These are phyloP conservation scores for Kuschelorhynchus macadamiae DNA, from an alignment of 2,888 invertebrate species.

Conservation along the genomic window DNA sequence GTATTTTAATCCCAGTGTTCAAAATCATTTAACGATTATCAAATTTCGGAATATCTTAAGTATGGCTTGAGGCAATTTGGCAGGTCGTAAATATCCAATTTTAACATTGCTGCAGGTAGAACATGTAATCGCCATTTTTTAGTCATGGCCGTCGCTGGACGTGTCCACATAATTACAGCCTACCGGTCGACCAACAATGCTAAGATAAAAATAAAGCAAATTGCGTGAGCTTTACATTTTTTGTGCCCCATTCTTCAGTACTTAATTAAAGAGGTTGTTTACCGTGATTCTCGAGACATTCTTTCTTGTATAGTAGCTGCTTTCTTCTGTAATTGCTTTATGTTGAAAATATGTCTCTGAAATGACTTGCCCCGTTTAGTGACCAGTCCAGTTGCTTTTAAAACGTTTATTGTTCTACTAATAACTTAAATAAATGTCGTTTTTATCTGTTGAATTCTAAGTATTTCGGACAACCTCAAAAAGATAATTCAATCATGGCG, in stretches of 20 bases:
- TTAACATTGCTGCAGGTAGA: constrained; percentile 30
- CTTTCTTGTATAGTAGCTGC: no score
- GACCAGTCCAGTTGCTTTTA: no score
- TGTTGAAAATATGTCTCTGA: no score
- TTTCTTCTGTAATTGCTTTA: no score
- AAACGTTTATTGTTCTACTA: no score
- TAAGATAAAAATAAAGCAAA: constrained; percentile 31
- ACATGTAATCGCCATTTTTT: constrained; percentile 33
- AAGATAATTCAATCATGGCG: no score
- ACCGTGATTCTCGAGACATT: neutral
- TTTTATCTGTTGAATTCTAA: no score
- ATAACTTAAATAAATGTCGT: no score
- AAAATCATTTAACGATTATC: constrained; percentile 17
- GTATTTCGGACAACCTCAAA: no score
- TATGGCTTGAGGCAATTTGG: constrained; percentile 15
- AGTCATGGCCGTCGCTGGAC: constrained; percentile 25
- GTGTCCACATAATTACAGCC: constrained; percentile 35
- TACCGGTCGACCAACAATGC: constrained; percentile 24
- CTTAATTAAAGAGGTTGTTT: constrained; percentile 22
- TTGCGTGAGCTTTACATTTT: constrained; percentile 1
- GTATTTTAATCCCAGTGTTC: constrained; percentile 7
- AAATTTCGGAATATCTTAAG: constrained; percentile 5
- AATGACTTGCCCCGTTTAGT: no score
- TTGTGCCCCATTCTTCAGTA: neutral
- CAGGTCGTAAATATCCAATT: constrained; percentile 44